Conservation (phyloP, 2,888 invertebrate genomes). For the Maniola hyperantus region DNA sequence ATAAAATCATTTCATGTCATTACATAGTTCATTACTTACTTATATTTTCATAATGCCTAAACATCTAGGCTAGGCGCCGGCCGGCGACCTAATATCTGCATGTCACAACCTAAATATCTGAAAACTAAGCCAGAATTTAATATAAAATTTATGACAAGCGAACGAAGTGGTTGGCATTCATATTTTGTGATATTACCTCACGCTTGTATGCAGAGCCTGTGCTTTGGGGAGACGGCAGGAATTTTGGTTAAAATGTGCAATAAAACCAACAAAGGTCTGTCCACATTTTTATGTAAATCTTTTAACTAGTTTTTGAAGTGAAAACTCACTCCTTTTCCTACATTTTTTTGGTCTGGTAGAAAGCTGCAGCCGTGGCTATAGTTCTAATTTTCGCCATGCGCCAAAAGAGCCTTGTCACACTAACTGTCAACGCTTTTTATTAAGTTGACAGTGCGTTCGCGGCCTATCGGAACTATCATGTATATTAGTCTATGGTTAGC, state of each 20-base stretch:
- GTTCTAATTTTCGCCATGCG: no score
- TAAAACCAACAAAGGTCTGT: conserved; percentile 12
- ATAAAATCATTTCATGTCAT: no score
- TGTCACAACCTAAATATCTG: conserved; percentile 13
- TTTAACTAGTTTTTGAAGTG: no score
- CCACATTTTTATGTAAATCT: neutral
- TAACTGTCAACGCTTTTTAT: no score
- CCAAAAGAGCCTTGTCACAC: no score
- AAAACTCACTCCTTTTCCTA: no score
- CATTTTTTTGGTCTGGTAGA: no score
- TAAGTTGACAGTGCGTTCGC: no score
- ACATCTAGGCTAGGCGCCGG: neutral
- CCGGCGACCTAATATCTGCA: conserved; percentile 12
- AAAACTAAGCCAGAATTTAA: conserved; percentile 34
- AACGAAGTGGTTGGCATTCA: conserved; percentile 28
- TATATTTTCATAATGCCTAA: conserved; percentile 1
- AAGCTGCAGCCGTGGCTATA: no score
- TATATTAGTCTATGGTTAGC: no score
- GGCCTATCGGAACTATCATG: no score
- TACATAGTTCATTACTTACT: no score
- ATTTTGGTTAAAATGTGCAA: conserved; percentile 17
- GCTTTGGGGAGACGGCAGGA: conserved; percentile 18
- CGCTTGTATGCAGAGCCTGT: conserved; percentile 17
- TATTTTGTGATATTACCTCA: conserved; percentile 33
- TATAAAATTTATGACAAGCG: conserved; percentile 35